Conservation (phyloP, 2,888 invertebrate genomes). For the Dryobotodes eremita region DNA sequence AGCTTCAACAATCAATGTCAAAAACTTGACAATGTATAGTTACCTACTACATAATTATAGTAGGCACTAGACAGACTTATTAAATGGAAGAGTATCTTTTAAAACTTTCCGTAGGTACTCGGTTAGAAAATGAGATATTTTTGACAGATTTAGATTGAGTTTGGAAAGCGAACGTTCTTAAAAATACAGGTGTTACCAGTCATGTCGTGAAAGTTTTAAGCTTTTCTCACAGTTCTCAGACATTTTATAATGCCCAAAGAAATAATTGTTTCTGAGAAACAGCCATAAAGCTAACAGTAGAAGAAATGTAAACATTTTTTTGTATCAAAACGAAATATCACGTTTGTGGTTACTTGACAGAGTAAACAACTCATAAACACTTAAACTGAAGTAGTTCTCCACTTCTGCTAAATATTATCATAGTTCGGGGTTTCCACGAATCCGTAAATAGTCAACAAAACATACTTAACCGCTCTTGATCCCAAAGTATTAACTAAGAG, state of each 20-base stretch:
- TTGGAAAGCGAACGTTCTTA: neutral
- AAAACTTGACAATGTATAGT: neutral
- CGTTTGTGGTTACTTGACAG: slow-evolving; percentile 14
- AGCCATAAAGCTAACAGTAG: neutral
- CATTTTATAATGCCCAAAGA: neutral
- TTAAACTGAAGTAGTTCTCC: neutral
- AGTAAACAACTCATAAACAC: slow-evolving; percentile 10
- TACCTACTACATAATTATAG: too few species aligned
- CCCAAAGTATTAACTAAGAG: neutral
- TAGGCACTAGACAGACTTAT: too few species aligned
- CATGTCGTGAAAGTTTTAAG: neutral
- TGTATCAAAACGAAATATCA: neutral
- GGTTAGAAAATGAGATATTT: neutral
- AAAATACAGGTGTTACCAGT: neutral
- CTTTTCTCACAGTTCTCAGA: neutral
- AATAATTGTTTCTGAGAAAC: neutral
- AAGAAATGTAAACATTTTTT: slow-evolving; percentile 26
- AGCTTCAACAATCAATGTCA: neutral
- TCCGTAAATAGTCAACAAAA: neutral
- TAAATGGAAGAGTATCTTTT: too few species aligned
- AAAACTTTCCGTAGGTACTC: too few species aligned
- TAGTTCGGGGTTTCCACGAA: slow-evolving; percentile 5
- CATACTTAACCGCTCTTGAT: neutral
- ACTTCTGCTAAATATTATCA: slow-evolving; percentile 37
- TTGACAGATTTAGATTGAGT: neutral